phyloP scores from a whole-genome alignment of 1,140 invertebrate genomes.

The Lordiphosa collinella region DNA sequence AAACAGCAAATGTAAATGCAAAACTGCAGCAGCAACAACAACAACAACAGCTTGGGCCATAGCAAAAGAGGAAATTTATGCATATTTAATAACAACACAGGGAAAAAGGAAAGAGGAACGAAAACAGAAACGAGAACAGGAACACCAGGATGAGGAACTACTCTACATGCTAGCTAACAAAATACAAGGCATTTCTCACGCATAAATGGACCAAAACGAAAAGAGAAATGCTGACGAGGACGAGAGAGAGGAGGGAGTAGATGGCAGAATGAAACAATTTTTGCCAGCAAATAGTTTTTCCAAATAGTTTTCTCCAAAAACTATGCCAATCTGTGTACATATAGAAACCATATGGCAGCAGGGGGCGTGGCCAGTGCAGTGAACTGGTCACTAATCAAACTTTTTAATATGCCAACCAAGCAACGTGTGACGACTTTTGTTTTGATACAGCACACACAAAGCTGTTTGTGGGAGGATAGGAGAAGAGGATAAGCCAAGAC shows the following conservation, averaged over 20 bases:
- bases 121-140: slow-evolving; percentile 6
- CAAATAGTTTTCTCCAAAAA: slow-evolving; percentile 51
- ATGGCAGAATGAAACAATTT: slow-evolving; percentile 34
- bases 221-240: slow-evolving; percentile 37
- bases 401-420: slow-evolving; percentile 69
- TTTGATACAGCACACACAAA: slow-evolving; percentile 33
- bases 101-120: background rate
- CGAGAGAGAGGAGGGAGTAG: background rate
- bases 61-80: slow-evolving; percentile 71
- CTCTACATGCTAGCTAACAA: slow-evolving; percentile 28
- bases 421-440: slow-evolving; percentile 70
- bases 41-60: slow-evolving; percentile 12
- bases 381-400: slow-evolving; percentile 70
- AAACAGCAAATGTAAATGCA: slow-evolving; percentile 75
- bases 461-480: background rate
- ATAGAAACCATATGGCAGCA: background rate
- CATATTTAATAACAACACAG: slow-evolving; percentile 73
- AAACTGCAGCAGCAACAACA: slow-evolving; percentile 33
- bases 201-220: slow-evolving; percentile 62
- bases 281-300: slow-evolving; percentile 43
- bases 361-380: slow-evolving; percentile 29
- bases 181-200: slow-evolving; percentile 73
- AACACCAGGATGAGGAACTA: slow-evolving; percentile 30
- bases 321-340: slow-evolving; percentile 6
- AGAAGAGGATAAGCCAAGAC: background rate